Evolutionary conservation across 2,797 vertebrate genomes (phyloP).

Genomic region (Lagodon rhomboides): DNA sequence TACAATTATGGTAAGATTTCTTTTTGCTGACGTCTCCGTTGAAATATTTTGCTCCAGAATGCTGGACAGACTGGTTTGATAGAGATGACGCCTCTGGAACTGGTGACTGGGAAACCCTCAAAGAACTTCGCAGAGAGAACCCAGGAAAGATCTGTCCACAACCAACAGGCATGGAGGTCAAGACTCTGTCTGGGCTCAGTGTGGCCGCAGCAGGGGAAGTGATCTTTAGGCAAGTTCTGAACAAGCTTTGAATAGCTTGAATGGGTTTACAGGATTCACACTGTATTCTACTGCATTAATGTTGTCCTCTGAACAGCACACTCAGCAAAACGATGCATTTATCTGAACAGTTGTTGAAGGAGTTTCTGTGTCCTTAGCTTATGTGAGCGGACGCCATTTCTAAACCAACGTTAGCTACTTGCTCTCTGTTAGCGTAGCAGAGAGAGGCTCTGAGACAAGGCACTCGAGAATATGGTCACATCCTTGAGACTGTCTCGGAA

Average conservation of each 20-base stretch:
- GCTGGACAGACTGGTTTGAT: slow-evolving; percentile 75
- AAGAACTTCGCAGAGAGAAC: not conserved
- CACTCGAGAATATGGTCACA: too few species aligned
- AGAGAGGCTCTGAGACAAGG: too few species aligned
- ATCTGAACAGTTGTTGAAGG: not conserved
- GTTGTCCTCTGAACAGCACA: too few species aligned
- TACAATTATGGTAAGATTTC: not conserved
- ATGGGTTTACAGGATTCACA: too few species aligned
- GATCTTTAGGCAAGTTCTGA: slow-evolving; percentile 46
- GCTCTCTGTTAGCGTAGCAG: too few species aligned
- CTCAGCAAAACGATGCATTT: not conserved
- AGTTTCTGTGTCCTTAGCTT: too few species aligned
- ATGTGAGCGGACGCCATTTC: too few species aligned
- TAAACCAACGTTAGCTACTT: too few species aligned
- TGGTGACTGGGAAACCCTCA: slow-evolving; percentile 65
- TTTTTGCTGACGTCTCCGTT: not conserved
- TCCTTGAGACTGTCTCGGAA: too few species aligned
- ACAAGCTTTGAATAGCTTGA: not conserved
- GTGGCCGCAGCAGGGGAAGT: slow-evolving; percentile 35
- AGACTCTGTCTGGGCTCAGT: slow-evolving; percentile 43
- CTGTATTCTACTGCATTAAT: too few species aligned
- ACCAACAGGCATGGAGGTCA: slow-evolving; percentile 44
- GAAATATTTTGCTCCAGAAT: slow-evolving; percentile 29
- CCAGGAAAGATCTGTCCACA: slow-evolving; percentile 57
- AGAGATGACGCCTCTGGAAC: slow-evolving; percentile 48